Base-by-base conservation (phyloP, 1,140 invertebrate genomes). In the Neodiprion fabricii region DNA sequence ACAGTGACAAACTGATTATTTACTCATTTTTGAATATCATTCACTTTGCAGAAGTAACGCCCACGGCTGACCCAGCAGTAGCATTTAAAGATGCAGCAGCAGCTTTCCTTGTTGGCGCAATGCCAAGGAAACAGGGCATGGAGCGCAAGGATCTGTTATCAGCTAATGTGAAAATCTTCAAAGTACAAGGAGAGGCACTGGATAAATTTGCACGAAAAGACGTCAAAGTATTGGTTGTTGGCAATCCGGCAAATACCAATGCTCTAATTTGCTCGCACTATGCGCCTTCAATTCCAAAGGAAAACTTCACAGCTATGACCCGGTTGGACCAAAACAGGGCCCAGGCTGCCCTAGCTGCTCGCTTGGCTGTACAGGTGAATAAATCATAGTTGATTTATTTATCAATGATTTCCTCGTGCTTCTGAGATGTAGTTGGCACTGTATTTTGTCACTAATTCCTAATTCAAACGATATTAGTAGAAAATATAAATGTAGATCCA, bases 231-330 rank as follows among this genome's bases (percentile, higher is more conserved):
- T 89, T 99, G 17, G 98, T 99, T 67, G 98, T 99, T 82, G 99
- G 99, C 53, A 99, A 99, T 88, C 99, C 99, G 69, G 99, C 99
- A 0, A 99, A 99, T 85, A 99, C 99, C 0, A 99, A 99, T 91
- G 98, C 98, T 17, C 89, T 98, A 10, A 97, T 99, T 78, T 98
- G 96, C 83, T 95, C 96, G 3, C 96, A 97, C 83, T 99, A 98
- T 88, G 97, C 97, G n/a, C 97, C 97, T 49, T 97, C 96, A 5
- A 99, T 99, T 87, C 98, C 98, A 14, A 94, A 94, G 79, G 93
- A 97, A 85, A 99, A 99, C 87, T 99, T 99, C 85, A 96, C 96
- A 69, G 98, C 98, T 5, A 97, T 99, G 95, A 99, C 99, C 0
- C 92, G 99, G 77, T 90, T 99, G 17, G 99, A 99, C 89, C 98